phyloP scores from a whole-genome alignment of 2,888 invertebrate genomes.

The Acleris cristana region DNA sequence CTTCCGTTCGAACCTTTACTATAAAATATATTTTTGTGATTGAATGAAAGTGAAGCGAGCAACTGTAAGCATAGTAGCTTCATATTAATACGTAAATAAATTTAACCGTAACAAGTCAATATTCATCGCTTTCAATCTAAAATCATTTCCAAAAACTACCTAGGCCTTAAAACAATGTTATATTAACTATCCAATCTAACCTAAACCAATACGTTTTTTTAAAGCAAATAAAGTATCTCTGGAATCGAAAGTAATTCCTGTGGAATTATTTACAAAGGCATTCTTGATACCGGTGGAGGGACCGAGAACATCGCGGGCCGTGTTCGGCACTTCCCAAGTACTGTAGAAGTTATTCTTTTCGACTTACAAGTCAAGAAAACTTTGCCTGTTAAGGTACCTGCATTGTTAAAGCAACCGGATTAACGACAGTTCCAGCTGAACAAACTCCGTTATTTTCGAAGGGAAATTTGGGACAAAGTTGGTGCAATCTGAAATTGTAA shows the following conservation, averaged over 20 bases:
- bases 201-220: too few relatives aligned
- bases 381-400: conserved; percentile 53
- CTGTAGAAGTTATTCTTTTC: conserved; percentile 51
- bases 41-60: too few relatives aligned
- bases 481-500: conserved; percentile 21
- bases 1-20: too few relatives aligned
- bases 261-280: conserved; percentile 1
- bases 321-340: conserved; percentile 30
- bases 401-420: conserved; percentile 58
- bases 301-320: conserved; percentile 9
- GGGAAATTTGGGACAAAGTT: conserved; percentile 38
- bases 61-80: too few relatives aligned
- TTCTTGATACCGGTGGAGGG: background rate
- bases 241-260: background rate
- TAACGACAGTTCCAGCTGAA: conserved; percentile 59
- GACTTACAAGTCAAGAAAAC: conserved; percentile 47
- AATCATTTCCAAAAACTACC: too few relatives aligned
- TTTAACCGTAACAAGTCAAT: too few relatives aligned
- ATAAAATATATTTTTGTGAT: too few relatives aligned
- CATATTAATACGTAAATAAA: too few relatives aligned
- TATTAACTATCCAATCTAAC: too few relatives aligned
- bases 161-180: too few relatives aligned
- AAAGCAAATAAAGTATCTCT: background rate
- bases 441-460: conserved; percentile 47
- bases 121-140: too few relatives aligned